Base-by-base conservation (phyloP, 92 coral and sea anemone species). In the Epizoanthus scotinus region DNA sequence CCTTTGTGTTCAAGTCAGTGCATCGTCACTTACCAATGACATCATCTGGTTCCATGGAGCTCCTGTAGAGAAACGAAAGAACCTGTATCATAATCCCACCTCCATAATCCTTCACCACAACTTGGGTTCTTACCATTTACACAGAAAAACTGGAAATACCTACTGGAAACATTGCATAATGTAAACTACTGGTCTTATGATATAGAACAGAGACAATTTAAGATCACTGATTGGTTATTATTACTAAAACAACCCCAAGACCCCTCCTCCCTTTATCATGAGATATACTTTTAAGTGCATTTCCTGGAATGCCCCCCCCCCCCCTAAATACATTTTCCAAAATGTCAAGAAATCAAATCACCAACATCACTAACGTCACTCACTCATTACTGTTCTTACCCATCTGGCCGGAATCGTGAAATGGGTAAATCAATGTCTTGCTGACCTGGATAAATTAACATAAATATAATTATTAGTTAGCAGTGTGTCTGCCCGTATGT, bases 21-120 rank as follows among this genome's bases (percentile, higher is more conserved):
- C 15, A 9, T 10, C 2, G 5, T 18, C 28, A 56, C 90, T 67
- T 83, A 92, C 97, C 97, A 60, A 92, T 92, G 6, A 92, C 94
- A 70, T 92, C 97, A 21, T 92, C 97, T 24, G 97, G 88, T 66
- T 92, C 97, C 94, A 87, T 68, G 14, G 91, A 83, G 67, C 88
- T 87, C 64, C 97, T 92, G 88, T 26, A 87, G 79, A 67, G 6
- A 64, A 20, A 20, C 8, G 60, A 82, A 67, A 61, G 54, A 36
- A 24, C n/a, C 28, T 58, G 6, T 0, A 36, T 47, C 14, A 17
- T 3, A 50, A 64, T 50, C 1, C 66, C 28, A 24, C 10, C 66
- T 24, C 28, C 5, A 3, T 19, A 9, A 22, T n/a, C 66, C 28
- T 61, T 24, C 66, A 61, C 28, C 5, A 3, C 36, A 9, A 22